Percentiles rank a stretch among this genome's conserved stretches.
Evolutionary conservation across 2,888 invertebrate genomes (phyloP).

Genomic region (Acronicta aceris): DNA sequence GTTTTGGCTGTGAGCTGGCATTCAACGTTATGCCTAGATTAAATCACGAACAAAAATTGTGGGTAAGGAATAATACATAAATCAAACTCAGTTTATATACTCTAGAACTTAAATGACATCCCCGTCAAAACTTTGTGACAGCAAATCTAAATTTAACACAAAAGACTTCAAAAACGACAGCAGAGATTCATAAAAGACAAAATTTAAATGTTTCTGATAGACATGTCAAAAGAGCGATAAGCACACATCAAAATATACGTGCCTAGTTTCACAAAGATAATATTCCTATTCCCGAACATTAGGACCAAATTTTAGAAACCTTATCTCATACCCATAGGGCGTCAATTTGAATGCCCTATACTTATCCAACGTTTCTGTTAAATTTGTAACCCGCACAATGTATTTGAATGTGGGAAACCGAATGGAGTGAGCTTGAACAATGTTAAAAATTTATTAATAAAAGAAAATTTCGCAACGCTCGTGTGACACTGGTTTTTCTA

Average conservation of each 20-base stretch:
- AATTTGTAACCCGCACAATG: constrained; percentile 59
- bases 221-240: constrained; percentile 45
- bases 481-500: constrained; percentile 62
- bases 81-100: background rate
- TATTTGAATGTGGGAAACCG: constrained; percentile 66
- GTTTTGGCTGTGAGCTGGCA: too few relatives aligned
- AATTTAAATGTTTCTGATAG: constrained; percentile 48
- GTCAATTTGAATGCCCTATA: constrained; percentile 10
- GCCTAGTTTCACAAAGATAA: constrained; percentile 28
- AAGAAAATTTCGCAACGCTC: constrained; percentile 63
- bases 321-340: constrained; percentile 12
- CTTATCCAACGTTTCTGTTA: constrained; percentile 11
- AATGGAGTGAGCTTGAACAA: constrained; percentile 58
- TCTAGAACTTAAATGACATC: constrained; percentile 9
- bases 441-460: constrained; percentile 64
- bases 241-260: constrained; percentile 51
- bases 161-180: constrained; percentile 26
- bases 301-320: constrained; percentile 6
- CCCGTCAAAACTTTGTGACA: constrained; percentile 14
- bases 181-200: constrained; percentile 15
- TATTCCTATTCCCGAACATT: constrained; percentile 4
- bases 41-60: background rate
- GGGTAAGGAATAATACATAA: background rate
- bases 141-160: constrained; percentile 17
- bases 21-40: background rate